A percentile compares a stretch with the other conserved stretches of the same genome.
Evolutionary conservation across 1,140 invertebrate species (phyloP).

Genomic region (Leptonema lineaticorne): DNA sequence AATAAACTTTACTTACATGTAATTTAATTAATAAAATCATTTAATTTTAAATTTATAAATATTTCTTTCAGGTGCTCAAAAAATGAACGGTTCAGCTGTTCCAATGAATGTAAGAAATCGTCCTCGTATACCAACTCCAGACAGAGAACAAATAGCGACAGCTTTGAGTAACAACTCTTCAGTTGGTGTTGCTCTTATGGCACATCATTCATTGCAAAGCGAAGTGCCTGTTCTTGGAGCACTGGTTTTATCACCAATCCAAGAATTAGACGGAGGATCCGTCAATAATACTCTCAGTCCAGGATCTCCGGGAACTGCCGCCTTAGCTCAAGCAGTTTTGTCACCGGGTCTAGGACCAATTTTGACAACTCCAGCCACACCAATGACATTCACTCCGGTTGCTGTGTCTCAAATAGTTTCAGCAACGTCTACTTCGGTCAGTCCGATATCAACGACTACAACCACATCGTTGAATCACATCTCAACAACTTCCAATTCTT

Average conservation of each 20-base stretch:
- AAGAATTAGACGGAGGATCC: slow-evolving; percentile 69
- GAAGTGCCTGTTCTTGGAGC: slow-evolving; percentile 73
- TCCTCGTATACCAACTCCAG: slow-evolving; percentile 82
- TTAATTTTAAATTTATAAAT: not conserved
- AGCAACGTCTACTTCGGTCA: slow-evolving; percentile 37
- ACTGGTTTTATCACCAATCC: slow-evolving; percentile 74
- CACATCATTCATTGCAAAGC: slow-evolving; percentile 61
- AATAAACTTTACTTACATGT: too few relatives aligned
- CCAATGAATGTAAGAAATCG: slow-evolving; percentile 70
- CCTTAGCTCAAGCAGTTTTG: slow-evolving; percentile 69
- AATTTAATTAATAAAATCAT: too few relatives aligned
- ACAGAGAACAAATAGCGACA: slow-evolving; percentile 65
- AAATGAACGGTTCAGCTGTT: slow-evolving; percentile 66
- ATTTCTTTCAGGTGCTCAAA: slow-evolving; percentile 58
- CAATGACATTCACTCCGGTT: slow-evolving; percentile 49
- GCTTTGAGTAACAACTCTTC: slow-evolving; percentile 52
- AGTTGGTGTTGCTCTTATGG: slow-evolving; percentile 65
- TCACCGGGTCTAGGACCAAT: slow-evolving; percentile 65
- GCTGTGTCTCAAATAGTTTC: slow-evolving; percentile 51
- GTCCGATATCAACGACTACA: slow-evolving; percentile 50
- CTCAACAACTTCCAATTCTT: slow-evolving; percentile 44
- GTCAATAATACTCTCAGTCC: slow-evolving; percentile 69
- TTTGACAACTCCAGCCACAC: slow-evolving; percentile 54
- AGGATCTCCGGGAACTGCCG: slow-evolving; percentile 66
- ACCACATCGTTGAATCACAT: slow-evolving; percentile 43